Conservation (phyloP, 2,113 vertebrate species). For the Plecotus auritus region DNA sequence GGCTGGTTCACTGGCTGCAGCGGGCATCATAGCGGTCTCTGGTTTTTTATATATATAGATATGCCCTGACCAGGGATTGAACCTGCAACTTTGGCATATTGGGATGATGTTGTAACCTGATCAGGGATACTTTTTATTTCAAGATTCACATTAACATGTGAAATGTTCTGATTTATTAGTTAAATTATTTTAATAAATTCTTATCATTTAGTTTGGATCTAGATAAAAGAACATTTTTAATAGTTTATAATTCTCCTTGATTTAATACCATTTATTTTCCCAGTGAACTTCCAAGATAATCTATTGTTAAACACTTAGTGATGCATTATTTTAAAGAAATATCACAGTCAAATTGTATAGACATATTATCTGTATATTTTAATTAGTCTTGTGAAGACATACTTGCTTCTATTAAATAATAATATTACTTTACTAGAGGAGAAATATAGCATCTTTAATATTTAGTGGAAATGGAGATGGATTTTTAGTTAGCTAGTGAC, state of each 20-base stretch:
- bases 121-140: neutral
- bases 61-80: no score
- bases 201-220: neutral
- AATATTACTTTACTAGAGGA: neutral
- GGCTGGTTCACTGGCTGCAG: no score
- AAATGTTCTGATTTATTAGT: neutral
- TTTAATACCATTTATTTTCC: neutral
- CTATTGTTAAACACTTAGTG: neutral
- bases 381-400: slow-evolving; percentile 15
- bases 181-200: neutral
- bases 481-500: slow-evolving; percentile 36
- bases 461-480: neutral
- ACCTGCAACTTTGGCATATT: no score
- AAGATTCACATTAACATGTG: neutral
- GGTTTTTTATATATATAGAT: no score
- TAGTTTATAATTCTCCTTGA: neutral
- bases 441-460: neutral
- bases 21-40: no score
- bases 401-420: neutral
- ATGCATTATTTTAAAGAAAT: neutral
- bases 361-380: neutral
- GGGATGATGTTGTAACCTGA: no score
- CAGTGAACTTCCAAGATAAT: neutral
- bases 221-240: neutral
- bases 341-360: neutral